Base-by-base conservation (phyloP, 2,113 vertebrate species). In the Dendropsophus ebraccatus region DNA sequence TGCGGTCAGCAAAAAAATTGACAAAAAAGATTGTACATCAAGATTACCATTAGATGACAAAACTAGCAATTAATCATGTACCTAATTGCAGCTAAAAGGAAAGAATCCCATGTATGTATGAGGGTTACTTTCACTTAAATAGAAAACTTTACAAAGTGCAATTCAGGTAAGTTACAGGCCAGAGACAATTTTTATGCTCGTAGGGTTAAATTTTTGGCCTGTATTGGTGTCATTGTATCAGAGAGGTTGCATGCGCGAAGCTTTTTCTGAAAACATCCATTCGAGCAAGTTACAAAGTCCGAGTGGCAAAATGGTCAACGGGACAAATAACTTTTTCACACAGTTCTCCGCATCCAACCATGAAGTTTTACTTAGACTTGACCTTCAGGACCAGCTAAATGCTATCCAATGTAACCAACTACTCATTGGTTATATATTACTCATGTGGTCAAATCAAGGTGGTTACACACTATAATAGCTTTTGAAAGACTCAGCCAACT, bases 1-100 rank as follows among this genome's bases (percentile, higher is more conserved):
- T 21, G 60, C 88, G 60, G 87, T 88, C 86, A 90, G 87, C 88
- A 86, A n/a, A 73, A 56, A 83, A 82, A 87, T 74, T 87, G 87
- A 58, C 49, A 65, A 65, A 87, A 82, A 87, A 76, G 84, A 87
- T 19, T 70, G 58, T 49, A 30, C 90, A 32, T 32, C 81, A 89
- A 75, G 90, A 81, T 78, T 87, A 88, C 58, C 84, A 88, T 89
- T 90, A 92, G 79, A 91, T 32, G 86, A 85, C 89, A 88, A 90
- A 90, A 89, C 49, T 13, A 35, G 81, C 89, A 90, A 91, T 89
- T 85, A 54, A 80, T 54, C 13, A 70, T 70, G 2, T 19, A 17
- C 56, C 49, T 30, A 21, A 76, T 77, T 76, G 70, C 19, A 47
- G 73, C 35, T 84, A 76, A 54, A 79, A 28, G 28, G 25, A 21